phyloP scores from a whole-genome alignment of 2,113 vertebrate species.

The Coturnix japonica region DNA sequence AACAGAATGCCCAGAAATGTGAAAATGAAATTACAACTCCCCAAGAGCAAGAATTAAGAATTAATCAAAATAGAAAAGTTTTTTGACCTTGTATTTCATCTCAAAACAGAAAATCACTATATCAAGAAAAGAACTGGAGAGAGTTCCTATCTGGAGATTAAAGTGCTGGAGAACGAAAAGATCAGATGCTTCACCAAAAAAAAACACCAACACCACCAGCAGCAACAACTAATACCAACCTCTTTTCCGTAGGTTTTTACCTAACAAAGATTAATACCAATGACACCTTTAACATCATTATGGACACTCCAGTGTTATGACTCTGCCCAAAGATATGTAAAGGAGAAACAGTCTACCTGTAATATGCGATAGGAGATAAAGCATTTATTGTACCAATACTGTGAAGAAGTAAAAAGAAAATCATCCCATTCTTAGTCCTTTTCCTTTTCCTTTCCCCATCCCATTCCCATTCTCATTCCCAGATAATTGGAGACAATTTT shows the following conservation, averaged over 20 bases:
- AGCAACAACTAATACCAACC: background rate
- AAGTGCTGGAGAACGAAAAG: background rate
- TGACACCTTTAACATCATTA: background rate
- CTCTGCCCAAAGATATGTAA: background rate
- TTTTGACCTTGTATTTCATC: background rate
- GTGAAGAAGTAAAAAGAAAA: background rate
- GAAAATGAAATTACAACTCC: background rate
- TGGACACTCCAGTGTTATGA: background rate
- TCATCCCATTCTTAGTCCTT: background rate
- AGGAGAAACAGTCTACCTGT: background rate
- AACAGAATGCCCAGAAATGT: background rate
- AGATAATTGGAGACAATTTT: background rate
- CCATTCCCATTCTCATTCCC: background rate
- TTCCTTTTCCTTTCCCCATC: background rate
- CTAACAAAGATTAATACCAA: background rate
- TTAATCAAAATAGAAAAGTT: background rate
- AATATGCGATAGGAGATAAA: background rate
- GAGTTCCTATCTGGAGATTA: slow-evolving; percentile 28
- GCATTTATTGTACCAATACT: background rate
- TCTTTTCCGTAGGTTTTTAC: background rate
- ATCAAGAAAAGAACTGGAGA: background rate
- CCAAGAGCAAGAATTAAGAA: background rate
- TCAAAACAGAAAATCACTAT: background rate
- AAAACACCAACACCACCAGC: too few relatives aligned
- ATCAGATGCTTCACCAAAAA: background rate